Conservation (phyloP, 2,797 vertebrate genomes). For the Gobionotothen gibberifrons region DNA sequence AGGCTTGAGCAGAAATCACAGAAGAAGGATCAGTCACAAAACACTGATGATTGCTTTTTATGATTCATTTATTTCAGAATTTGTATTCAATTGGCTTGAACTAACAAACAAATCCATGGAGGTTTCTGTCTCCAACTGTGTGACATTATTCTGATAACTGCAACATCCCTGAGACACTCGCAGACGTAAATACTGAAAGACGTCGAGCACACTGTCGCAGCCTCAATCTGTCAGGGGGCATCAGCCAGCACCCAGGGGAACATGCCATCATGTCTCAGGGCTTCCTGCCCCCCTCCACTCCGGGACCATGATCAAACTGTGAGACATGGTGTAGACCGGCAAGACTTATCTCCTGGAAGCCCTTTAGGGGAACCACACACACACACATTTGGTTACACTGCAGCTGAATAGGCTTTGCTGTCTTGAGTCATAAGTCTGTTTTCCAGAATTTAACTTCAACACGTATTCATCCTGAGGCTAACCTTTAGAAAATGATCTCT, state of each 20-base stretch:
- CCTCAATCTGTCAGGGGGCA: conserved; percentile 84
- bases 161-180: conserved; percentile 13
- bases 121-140: conserved; percentile 23
- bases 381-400: conserved; percentile 19
- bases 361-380: conserved; percentile 36
- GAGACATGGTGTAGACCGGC: conserved; percentile 28
- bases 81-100: conserved; percentile 39
- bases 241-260: conserved; percentile 72
- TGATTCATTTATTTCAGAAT: conserved; percentile 23
- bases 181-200: conserved; percentile 18
- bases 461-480: conserved; percentile 29
- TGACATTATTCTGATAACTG: conserved; percentile 49
- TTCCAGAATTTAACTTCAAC: conserved; percentile 39
- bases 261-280: conserved; percentile 46
- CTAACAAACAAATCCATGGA: conserved; percentile 44
- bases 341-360: conserved; percentile 37
- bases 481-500: conserved; percentile 22
- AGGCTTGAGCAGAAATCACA: conserved; percentile 17
- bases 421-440: conserved; percentile 52
- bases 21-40: conserved; percentile 34
- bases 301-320: conserved; percentile 48
- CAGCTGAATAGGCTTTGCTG: conserved; percentile 15
- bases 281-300: conserved; percentile 40
- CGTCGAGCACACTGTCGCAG: conserved; percentile 55
- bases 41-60: conserved; percentile 35